Evolutionary conservation across 2,797 vertebrate genomes (phyloP).

Genomic region (Masticophis lateralis): DNA sequence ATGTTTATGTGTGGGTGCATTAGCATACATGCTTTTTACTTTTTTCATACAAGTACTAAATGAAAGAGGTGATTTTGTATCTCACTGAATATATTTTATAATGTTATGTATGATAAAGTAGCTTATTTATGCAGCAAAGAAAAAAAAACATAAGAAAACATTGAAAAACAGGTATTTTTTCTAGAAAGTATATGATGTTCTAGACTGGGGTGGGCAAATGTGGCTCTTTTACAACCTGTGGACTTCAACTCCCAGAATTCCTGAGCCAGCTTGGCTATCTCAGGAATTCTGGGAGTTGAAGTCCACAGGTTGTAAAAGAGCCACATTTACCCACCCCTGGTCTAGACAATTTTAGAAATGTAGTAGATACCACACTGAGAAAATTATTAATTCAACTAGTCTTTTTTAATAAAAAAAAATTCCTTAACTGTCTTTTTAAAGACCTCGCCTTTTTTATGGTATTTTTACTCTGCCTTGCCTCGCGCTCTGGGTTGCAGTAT

Average conservation of each 20-base stretch:
- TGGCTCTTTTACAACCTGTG: no score
- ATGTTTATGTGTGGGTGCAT: neutral
- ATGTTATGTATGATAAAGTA: neutral
- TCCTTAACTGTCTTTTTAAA: constrained; percentile 72
- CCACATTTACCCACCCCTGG: no score
- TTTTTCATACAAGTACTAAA: neutral
- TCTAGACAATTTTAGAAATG: neutral
- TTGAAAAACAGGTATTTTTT: neutral
- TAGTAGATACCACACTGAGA: neutral
- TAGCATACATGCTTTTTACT: no score
- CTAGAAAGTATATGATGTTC: neutral
- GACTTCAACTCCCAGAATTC: no score
- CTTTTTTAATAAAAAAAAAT: neutral
- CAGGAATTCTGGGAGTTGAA: no score
- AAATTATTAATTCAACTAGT: neutral
- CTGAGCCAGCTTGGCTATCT: no score
- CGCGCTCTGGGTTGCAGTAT: constrained; percentile 86
- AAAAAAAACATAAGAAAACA: neutral
- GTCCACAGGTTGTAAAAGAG: no score
- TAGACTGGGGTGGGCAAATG: neutral
- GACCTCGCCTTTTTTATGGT: constrained; percentile 93
- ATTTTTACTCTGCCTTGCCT: constrained; percentile 93
- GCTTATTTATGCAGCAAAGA: neutral
- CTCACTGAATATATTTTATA: neutral
- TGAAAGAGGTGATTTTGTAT: neutral